Evolutionary conservation across 1,140 invertebrate genomes (phyloP), one percentile per base, ranked within the genome.

Genomic region (Eurosta solidaginis): DNA sequence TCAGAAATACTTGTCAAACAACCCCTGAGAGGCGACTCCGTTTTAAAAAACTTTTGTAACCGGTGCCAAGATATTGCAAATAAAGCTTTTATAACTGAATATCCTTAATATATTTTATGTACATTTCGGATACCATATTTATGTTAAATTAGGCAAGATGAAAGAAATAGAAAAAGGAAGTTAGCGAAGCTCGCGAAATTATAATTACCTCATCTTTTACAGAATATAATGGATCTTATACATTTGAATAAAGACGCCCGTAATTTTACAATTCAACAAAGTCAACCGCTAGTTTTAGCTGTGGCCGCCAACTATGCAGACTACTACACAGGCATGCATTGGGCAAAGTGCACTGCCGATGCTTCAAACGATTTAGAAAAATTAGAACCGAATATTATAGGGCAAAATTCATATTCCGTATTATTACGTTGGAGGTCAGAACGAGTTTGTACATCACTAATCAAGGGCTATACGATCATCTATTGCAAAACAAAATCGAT

Each of bases 301-400:
- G 85, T 87, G 1, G 86, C 85, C 17, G 85, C 84, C 7, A 87
- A 87, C 74, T 87, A 81, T 50, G 36, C 49, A 0, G 27, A 74
- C 2, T 82, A 79, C n/a, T 87, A 84, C 77, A 80, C 83, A 1
- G 85, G 85, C 6, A 82, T 87, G 82, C 82, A 81, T 49, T 87
- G 85, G 85, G 63, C 82, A 50, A 82, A 79, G 29, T 87, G 85
- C 49, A 82, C 83, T 20, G 80, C 80, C 44, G 84, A 84, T 77
- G 80, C 79, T 12, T 81, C 78, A 44, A 83, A 83, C 74, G 85
- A 87, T 59, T 52, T 87, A 42, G 82, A 79, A 10, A 84, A 84
- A 74, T 82, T 87, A 82, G 82, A 87, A 52, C 85, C 85, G 1
- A 79, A 76, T 59, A 81, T 85, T 5, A 81, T 81, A 14, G 78